Evolutionary conservation across 2,113 vertebrate species (phyloP).

Genomic region (Callaeas wilsoni): DNA sequence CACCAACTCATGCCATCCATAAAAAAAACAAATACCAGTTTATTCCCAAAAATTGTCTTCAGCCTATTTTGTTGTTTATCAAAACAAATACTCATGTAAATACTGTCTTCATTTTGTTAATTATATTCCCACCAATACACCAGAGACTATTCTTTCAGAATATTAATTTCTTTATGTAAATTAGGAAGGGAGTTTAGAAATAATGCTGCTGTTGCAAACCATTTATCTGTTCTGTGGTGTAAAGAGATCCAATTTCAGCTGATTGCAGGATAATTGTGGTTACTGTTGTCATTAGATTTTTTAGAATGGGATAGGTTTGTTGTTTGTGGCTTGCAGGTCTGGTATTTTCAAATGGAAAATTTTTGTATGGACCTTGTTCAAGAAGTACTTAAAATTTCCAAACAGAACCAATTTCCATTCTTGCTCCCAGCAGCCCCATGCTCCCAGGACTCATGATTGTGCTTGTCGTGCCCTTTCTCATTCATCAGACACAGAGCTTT

Average conservation of each 20-base stretch:
- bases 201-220: not conserved
- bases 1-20: not conserved
- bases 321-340: not conserved
- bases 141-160: not conserved
- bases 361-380: not conserved
- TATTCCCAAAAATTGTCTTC: conserved; percentile 5
- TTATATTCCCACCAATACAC: not conserved
- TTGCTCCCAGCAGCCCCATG: not conserved
- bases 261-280: not conserved
- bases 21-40: not conserved
- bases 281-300: not conserved
- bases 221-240: not conserved
- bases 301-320: not conserved
- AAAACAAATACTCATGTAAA: conserved; percentile 32
- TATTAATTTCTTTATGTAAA: conserved; percentile 24
- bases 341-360: not conserved
- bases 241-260: not conserved
- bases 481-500: not conserved
- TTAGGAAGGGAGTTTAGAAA: not conserved
- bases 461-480: not conserved
- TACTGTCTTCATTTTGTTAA: conserved; percentile 27
- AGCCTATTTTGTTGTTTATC: conserved; percentile 10
- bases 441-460: not conserved
- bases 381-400: not conserved
- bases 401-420: not conserved